Evolutionary conservation across 2,888 invertebrate genomes (phyloP).

Genomic region (Oxystoma pomonae): DNA sequence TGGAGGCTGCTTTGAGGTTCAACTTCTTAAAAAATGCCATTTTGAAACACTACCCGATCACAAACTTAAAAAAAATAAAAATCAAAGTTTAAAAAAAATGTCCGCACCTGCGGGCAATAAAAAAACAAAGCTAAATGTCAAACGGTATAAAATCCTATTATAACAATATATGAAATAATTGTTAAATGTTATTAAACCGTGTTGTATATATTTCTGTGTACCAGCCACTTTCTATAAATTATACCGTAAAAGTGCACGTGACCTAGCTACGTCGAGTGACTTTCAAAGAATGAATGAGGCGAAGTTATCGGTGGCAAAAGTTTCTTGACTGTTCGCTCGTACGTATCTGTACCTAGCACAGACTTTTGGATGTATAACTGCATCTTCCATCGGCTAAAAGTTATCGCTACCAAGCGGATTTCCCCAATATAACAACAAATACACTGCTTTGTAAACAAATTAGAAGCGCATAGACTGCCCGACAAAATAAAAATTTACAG

Average conservation of each 20-base stretch:
- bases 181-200: not conserved
- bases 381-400: no score
- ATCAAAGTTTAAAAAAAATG: not conserved
- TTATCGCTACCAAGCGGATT: no score
- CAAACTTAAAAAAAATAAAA: not conserved
- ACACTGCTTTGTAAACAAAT: no score
- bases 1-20: not conserved
- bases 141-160: not conserved
- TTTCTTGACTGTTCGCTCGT: not conserved
- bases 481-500: no score
- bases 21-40: not conserved
- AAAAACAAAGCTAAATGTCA: not conserved
- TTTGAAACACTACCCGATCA: not conserved
- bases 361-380: not conserved
- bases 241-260: not conserved
- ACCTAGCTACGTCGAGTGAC: not conserved
- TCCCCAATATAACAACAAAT: no score
- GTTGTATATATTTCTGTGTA: not conserved
- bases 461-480: no score
- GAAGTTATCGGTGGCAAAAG: not conserved
- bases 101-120: not conserved
- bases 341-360: not conserved
- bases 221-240: not conserved
- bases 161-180: not conserved
- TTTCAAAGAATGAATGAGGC: not conserved